Percentiles rank a stretch among this genome's conserved stretches.
Evolutionary conservation across 1,140 invertebrate genomes (phyloP).

Genomic region (Idris sp.): DNA sequence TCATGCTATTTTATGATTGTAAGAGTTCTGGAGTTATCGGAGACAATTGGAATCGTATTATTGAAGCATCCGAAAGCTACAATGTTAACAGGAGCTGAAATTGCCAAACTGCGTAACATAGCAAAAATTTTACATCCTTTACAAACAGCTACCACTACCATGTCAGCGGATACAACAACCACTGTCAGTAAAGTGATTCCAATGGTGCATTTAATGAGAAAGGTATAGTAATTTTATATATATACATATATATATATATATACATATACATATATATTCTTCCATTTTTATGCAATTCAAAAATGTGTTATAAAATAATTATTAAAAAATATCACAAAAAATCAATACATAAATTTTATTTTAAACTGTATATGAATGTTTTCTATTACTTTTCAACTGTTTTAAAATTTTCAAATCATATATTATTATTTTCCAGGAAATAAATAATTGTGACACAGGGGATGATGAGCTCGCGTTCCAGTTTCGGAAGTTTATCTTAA

Average conservation of each 20-base stretch:
- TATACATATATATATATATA: no score
- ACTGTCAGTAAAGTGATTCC: slow-evolving; percentile 14
- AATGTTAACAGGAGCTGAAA: slow-evolving; percentile 8
- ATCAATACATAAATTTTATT: no score
- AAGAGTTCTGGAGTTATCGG: slow-evolving; percentile 19
- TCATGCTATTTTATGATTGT: slow-evolving; percentile 26
- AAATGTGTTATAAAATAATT: no score
- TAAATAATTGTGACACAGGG: not conserved
- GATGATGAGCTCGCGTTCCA: not conserved
- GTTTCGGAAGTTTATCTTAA: not conserved
- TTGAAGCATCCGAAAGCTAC: slow-evolving; percentile 8
- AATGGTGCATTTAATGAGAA: slow-evolving; percentile 3
- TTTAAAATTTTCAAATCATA: not conserved
- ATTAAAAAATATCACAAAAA: no score
- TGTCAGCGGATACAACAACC: slow-evolving; percentile 8
- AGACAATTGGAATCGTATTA: slow-evolving; percentile 10
- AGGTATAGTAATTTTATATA: no score
- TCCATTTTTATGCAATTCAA: no score
- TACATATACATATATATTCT: not conserved
- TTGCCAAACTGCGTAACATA: slow-evolving; percentile 1
- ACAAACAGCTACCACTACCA: not conserved
- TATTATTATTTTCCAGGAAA: slow-evolving; percentile 2
- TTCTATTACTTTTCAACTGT: slow-evolving; percentile 2
- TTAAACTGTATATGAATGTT: no score
- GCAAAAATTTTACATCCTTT: slow-evolving; percentile 10